Conservation (phyloP, 2,888 invertebrate species). For the Cryptus armator region DNA sequence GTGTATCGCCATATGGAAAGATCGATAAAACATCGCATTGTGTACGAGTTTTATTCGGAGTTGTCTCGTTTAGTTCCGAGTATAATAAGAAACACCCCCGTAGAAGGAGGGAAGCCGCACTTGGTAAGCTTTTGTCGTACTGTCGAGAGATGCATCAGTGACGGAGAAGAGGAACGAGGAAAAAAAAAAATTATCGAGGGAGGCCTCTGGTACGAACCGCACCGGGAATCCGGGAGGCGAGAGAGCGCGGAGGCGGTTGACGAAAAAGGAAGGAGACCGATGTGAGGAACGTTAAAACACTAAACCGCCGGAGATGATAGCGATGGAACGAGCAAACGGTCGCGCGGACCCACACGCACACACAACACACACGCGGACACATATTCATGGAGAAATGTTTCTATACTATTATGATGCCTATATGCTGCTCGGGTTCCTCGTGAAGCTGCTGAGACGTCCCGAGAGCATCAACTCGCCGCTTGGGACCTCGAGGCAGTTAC, state of each 20-base stretch:
- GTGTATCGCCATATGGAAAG: neutral
- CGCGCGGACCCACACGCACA: conserved; percentile 37
- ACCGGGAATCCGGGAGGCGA: conserved; percentile 46
- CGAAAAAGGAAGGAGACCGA: conserved; percentile 66
- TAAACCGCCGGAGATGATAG: conserved; percentile 58
- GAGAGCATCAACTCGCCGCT: conserved; percentile 61
- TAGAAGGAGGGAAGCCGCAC: conserved; percentile 58
- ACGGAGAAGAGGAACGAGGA: conserved; percentile 49
- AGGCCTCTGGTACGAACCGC: conserved; percentile 44
- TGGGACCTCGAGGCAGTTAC: conserved; percentile 63
- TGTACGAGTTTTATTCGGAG: neutral
- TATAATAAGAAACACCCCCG: conserved; percentile 50
- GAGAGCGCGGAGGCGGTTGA: conserved; percentile 60
- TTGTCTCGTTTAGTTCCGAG: conserved; percentile 14
- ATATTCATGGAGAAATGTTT: conserved; percentile 17
- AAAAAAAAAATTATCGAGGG: conserved; percentile 68
- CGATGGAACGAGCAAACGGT: conserved; percentile 43
- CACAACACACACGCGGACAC: conserved; percentile 29
- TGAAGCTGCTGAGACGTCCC: conserved; percentile 53
- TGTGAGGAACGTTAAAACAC: conserved; percentile 55
- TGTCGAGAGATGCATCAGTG: conserved; percentile 51
- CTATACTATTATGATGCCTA: conserved; percentile 8
- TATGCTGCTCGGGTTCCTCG: conserved; percentile 9
- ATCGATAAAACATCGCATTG: neutral
- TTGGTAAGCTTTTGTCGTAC: conserved; percentile 17